Evolutionary conservation across 2,888 invertebrate genomes (phyloP), one percentile per base, ranked within the genome.

Genomic region (Fragum fragum): DNA sequence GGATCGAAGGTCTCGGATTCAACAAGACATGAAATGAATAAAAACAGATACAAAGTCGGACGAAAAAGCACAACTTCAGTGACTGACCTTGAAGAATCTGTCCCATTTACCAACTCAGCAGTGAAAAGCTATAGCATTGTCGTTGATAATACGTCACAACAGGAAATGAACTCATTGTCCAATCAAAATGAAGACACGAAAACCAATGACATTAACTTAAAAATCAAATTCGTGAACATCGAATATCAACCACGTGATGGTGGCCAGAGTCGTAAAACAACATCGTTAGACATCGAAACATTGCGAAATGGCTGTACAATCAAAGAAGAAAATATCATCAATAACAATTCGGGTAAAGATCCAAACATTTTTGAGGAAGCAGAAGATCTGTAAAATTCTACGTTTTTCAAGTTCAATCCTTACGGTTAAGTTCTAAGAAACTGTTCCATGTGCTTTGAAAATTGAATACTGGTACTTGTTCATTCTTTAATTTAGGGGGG

Each of bases 141-240:
- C 1, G 26, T 42, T 36, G 69, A 76, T 59, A 59, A 21, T 26
- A 79, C 42, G 28, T 21, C 59, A 21, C 57, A 32, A 21, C 26
- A 42, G 29, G 61, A 73, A 29, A 32, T 39, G 32, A 73, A 76
- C 23, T 29, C 14, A 29, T 32, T 23, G 21, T 11, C 55, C 29
- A 53, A 23, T 55, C 53, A 42, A 59, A 75, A 75, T 70, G 78
- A 63, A 23, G 59, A 53, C 26, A 5, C 55, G 23, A 47, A 68
- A 26, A 59, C 72, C 9, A 73, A 76, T n/a, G 63, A 81, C 16
- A 53, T 82, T 61, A 63, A 78, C 32, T 32, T 82, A 14, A 79
- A 76, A 57, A 83, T 83, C 68, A 79, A 83, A 18, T 68, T 79
- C 29, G 79, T 83, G 16, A 83, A 83, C 55, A 83, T 83, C 32